Evolutionary conservation across 2,113 vertebrate species (phyloP).

Genomic region (Phaethornis superciliosus): DNA sequence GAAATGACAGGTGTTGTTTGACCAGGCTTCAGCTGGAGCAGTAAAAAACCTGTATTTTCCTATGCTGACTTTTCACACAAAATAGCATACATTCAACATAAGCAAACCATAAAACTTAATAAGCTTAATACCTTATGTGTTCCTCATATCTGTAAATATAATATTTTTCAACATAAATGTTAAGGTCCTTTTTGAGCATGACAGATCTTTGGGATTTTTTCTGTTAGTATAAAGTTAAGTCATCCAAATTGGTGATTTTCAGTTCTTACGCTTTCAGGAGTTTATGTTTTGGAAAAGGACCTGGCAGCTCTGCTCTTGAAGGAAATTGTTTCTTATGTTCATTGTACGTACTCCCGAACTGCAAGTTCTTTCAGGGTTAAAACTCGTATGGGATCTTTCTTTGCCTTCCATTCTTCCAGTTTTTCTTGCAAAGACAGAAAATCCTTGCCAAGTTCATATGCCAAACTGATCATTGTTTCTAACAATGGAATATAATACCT

Average conservation of each 20-base stretch:
- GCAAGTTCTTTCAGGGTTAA: slow-evolving; percentile 88
- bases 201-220: neutral
- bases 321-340: neutral
- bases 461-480: slow-evolving; percentile 84
- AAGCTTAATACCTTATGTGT: neutral
- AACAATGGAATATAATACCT: slow-evolving; percentile 82
- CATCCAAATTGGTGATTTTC: neutral
- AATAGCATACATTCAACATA: neutral
- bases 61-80: neutral
- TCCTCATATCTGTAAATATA: neutral
- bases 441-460: slow-evolving; percentile 85
- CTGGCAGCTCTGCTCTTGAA: neutral
- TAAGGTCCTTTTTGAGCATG: neutral
- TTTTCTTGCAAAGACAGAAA: slow-evolving; percentile 85
- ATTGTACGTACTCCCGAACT: slow-evolving; percentile 81
- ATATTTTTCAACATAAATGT: neutral
- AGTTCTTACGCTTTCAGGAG: neutral
- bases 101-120: neutral
- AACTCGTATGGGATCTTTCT: slow-evolving; percentile 56
- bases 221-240: neutral
- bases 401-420: slow-evolving; percentile 78
- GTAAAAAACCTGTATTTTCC: neutral
- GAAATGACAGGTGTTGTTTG: neutral
- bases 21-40: neutral
- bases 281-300: neutral